Base-by-base conservation (phyloP, 2,113 vertebrate species). In the Phalacrocorax carbo region DNA sequence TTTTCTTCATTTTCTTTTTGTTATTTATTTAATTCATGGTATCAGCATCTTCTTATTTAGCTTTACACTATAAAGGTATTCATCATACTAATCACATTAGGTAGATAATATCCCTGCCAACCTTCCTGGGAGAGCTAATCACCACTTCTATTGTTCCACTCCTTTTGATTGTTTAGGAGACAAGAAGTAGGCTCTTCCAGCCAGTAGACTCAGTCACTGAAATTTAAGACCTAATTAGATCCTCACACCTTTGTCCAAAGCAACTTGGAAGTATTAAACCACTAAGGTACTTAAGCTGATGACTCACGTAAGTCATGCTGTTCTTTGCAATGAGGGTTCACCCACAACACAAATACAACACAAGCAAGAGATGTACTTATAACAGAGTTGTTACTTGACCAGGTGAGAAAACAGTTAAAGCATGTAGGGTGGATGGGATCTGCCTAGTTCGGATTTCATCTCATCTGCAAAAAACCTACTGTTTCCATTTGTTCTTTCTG, bases 221-320 rank as follows among this genome's bases (percentile, higher is more conserved):
- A 85, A 91, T 90, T 85, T 90, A 81, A 96, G 52, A 88, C 82
- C 34, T 78, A 80, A 91, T 93, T 93, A 91, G 86, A 70, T 73
- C 51, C 71, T 89, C 87, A 95, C 81, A 87, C 79, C 70, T 96
- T 82, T 58, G 34, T 93, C 64, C 81, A 85, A 70, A 89, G 54
- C 70, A 90, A 40, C 60, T 69, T 85, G 26, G 58, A 95, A 77
- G 32, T 61, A 60, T 88, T 85, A 80, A 95, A 64, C 66, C 62
- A 13, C 54, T 42, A 11, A 96, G 10, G 46, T 60, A 21, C 13
- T 83, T 78, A 77, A 78, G 51, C 51, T 73, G 75, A 62, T 95
- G 81, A 66, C 68, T 94, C 84, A 51, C 2, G 0, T 42, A 40
- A 86, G 30, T 52, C 49, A 18, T 55, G 25, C 13, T 94, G 52